Evolutionary conservation across 1,140 invertebrate species (phyloP).

Genomic region (Thereuonema tuberculata): DNA sequence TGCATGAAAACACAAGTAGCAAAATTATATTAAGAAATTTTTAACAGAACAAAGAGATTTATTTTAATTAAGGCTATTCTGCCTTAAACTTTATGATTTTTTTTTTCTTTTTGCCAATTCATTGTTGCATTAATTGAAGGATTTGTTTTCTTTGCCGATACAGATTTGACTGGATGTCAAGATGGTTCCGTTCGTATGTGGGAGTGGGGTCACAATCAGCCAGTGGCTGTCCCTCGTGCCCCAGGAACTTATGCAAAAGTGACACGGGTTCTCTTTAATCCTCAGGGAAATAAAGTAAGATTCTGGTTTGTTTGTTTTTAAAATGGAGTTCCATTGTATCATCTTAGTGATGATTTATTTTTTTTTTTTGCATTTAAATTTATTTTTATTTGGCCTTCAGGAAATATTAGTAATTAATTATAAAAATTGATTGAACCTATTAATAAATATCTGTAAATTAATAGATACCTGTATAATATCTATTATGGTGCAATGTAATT

Average conservation of each 20-base stretch:
- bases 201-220: conserved; percentile 91
- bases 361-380: background rate
- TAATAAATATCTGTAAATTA: too few relatives aligned
- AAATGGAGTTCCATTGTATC: background rate
- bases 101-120: conserved; percentile 11
- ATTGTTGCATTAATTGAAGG: too few relatives aligned
- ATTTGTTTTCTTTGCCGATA: conserved; percentile 9
- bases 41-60: too few relatives aligned
- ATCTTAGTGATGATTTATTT: conserved; percentile 5
- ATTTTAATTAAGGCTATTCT: background rate
- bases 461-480: too few relatives aligned
- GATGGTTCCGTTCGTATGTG: conserved; percentile 95
- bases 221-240: conserved; percentile 73
- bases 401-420: too few relatives aligned
- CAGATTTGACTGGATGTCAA: conserved; percentile 88
- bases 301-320: background rate
- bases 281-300: conserved; percentile 79
- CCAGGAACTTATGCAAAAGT: conserved; percentile 91
- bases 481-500: too few relatives aligned
- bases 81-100: background rate
- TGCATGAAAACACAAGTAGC: too few relatives aligned
- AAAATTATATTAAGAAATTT: too few relatives aligned
- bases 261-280: conserved; percentile 82
- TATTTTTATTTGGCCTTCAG: too few relatives aligned
- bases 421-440: too few relatives aligned